Conservation (phyloP, 2,113 vertebrate species). For the Myocastor coypus region DNA sequence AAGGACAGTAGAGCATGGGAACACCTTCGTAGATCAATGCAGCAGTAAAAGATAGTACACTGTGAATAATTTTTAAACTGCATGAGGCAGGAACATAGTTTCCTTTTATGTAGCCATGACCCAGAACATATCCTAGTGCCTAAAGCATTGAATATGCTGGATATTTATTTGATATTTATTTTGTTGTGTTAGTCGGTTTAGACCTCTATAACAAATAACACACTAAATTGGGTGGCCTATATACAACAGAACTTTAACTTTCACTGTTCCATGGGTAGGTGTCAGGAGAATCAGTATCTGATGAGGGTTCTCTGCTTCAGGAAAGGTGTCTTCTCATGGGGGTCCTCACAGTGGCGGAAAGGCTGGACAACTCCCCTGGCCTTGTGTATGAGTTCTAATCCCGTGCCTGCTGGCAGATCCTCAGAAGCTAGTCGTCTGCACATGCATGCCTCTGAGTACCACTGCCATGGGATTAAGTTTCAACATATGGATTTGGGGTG, state of each 20-base stretch:
- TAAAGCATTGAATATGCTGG: not conserved
- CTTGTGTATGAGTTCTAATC: not conserved
- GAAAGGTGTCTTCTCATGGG: not conserved
- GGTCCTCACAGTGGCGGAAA: not conserved
- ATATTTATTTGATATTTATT: constrained; percentile 19
- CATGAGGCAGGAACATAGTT: not conserved
- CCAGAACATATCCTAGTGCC: not conserved
- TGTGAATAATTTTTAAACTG: not conserved
- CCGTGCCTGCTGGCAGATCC: too few species aligned
- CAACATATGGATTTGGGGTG: not conserved
- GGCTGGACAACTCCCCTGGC: fast-evolving
- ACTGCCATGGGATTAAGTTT: not conserved
- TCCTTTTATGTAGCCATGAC: not conserved
- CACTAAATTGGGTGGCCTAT: not conserved
- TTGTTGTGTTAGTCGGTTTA: not conserved
- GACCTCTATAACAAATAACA: not conserved
- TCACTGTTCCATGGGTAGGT: not conserved
- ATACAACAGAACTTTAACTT: not conserved
- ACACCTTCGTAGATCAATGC: not conserved
- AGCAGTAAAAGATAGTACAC: not conserved
- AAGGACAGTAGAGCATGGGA: not conserved
- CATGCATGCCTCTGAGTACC: not conserved
- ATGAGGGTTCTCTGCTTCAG: not conserved
- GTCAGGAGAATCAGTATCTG: not conserved
- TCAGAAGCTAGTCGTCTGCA: not conserved